Evolutionary conservation across 2,888 invertebrate species (phyloP).

Genomic region (Cordylochernes scorpioides): DNA sequence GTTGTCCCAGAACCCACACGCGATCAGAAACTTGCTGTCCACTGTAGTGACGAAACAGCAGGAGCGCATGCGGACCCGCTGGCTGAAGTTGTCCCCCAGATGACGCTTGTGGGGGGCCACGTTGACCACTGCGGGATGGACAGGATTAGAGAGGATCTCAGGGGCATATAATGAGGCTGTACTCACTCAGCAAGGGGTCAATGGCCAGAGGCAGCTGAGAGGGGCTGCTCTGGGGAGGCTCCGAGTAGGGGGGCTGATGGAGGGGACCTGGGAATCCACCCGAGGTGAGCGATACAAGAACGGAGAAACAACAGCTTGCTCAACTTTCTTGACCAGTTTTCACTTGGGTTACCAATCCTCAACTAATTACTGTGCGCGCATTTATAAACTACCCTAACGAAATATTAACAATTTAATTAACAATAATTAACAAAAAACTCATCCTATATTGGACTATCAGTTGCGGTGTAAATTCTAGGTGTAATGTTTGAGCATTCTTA

Average conservation of each 20-base stretch:
- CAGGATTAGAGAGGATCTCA: not conserved
- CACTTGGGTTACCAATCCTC: no score
- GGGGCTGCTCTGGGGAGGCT: conserved; percentile 42
- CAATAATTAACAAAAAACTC: no score
- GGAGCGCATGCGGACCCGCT: conserved; percentile 67
- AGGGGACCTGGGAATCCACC: conserved; percentile 37
- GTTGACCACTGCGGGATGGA: conserved; percentile 16
- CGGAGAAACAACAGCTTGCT: no score
- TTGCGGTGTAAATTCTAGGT: no score
- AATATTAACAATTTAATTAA: no score
- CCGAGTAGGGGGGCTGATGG: conserved; percentile 41
- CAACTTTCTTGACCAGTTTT: no score
- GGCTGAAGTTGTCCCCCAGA: conserved; percentile 92
- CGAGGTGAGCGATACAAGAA: no score
- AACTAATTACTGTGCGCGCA: no score
- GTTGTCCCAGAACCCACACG: conserved; percentile 98
- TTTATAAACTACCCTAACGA: no score
- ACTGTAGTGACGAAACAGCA: conserved; percentile 95
- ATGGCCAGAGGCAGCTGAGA: conserved; percentile 67
- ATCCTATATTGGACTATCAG: no score
- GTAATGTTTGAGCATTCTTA: no score
- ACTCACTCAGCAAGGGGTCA: conserved; percentile 78
- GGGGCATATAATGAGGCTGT: not conserved
- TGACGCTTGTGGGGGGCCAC: conserved; percentile 42
- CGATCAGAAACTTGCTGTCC: conserved; percentile 80